Evolutionary conservation across 1,140 invertebrate genomes (phyloP), one percentile per base, ranked within the genome.

Genomic region (Cyrtorhinus lividipennis): DNA sequence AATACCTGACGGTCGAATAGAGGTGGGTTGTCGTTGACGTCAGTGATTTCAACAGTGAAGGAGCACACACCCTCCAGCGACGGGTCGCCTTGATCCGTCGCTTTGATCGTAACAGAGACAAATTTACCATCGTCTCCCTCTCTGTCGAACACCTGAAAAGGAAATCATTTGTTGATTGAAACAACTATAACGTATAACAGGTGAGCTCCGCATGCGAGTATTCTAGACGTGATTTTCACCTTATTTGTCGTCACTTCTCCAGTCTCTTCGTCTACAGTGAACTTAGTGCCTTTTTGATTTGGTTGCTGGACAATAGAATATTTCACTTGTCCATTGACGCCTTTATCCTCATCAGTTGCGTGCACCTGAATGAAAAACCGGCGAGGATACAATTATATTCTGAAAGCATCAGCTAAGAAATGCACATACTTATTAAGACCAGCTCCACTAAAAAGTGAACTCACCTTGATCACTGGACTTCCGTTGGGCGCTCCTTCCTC

Each of bases 231-330:
- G 15, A 5, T 56, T 24, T 62, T 67, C 68, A 83, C 82, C 79
- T 95, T 95, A 68, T 96, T 95, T 0, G 92, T 94, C 0, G 84
- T 87, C 60, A 95, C 90, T 77, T 95, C 90, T 0, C 91, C 91
- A 30, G 90, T 94, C 73, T 95, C 90, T 76, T 94, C 91, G 70
- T 95, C 88, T 0, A 96, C 91, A 0, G 88, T 92, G 70, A 95
- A 95, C 74, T 95, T 95, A 0, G 91, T 93, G 23, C 92, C 92
- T 75, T 95, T 94, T 70, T 95, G 92, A 79, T 95, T 94, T 0
- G 92, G 92, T 72, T 95, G 92, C 72, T 95, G 92, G 0, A 95
- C 92, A 70, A 95, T 95, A 12, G 90, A 94, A 74, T 95, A 95
- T 73, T 93, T 92, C 12, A 88, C 85, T 71, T 95, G 90, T 8